phyloP scores from a whole-genome alignment of 2,888 invertebrate species.

The Melinaea marsaeus region DNA sequence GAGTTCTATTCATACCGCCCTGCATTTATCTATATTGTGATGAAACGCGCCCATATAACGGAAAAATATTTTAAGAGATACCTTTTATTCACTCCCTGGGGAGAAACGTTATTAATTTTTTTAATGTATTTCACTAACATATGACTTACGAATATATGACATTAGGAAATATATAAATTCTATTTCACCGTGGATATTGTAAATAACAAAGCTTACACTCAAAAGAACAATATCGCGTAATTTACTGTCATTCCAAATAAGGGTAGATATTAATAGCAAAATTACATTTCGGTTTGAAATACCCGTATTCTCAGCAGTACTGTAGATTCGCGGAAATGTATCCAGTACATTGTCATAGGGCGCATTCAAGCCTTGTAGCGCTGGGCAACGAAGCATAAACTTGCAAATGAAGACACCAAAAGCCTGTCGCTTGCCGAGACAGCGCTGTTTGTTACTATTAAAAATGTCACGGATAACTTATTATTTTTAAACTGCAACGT shows the following conservation, averaged over 20 bases:
- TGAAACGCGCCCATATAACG: conserved; percentile 17
- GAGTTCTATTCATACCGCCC: conserved; percentile 14
- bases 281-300: background rate
- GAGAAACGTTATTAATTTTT: background rate
- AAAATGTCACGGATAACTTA: conserved; percentile 14
- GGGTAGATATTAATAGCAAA: background rate
- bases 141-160: background rate
- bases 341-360: conserved; percentile 5
- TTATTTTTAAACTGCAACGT: background rate
- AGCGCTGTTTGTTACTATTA: conserved; percentile 22
- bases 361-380: conserved; percentile 13
- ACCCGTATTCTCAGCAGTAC: background rate
- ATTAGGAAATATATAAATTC: background rate
- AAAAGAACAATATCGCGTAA: background rate
- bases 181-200: background rate
- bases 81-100: conserved; percentile 2
- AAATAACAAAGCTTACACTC: background rate
- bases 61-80: conserved; percentile 16
- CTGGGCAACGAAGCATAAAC: conserved; percentile 38
- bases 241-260: background rate
- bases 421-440: conserved; percentile 38
- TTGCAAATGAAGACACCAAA: conserved; percentile 43
- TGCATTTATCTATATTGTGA: conserved; percentile 20
- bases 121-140: background rate
- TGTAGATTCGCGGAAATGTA: conserved; percentile 5